Evolutionary conservation across 2,797 vertebrate species (phyloP), one percentile per base, ranked within the genome.

Genomic region (Linurgus olivaceus): DNA sequence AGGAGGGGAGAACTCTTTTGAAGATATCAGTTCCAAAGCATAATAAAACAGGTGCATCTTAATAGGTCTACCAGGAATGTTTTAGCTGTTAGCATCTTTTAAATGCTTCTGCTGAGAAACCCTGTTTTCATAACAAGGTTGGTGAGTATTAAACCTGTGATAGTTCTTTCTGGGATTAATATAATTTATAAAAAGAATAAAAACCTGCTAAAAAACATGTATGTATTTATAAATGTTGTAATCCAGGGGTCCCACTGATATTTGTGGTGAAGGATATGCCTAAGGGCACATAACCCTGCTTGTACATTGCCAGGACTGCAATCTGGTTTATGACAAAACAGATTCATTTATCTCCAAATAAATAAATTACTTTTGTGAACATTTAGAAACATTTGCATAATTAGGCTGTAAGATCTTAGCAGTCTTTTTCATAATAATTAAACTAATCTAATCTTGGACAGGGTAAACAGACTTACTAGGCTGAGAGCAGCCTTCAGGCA

Each of bases 391-490:
- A 99, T 99, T 99, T 99, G 98, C 99, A 99, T 99, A 99, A 99
- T 99, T 99, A 99, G 98, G 98, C 98, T 97, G 98, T 98, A 98
- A 98, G 98, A 99, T 99, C 98, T 99, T 98, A 98, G 98, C 98
- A 98, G 98, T 97, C 98, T 98, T 99, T 98, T 98, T 98, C 98
- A 98, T 98, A 99, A 99, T 99, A 99, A 99, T 99, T 99, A 99
- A 99, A 99, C 98, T 98, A 99, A 98, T 99, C 98, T 98, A 99
- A 99, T 99, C 99, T 99, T 98, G 98, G 98, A 98, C 98, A 99
- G 99, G 98, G 98, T 99, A 99, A 99, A 99, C 99, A 99, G 98
- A 99, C 98, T 99, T 99, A 98, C 98, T 98, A 97, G 98, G 98
- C 98, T 98, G 98, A 98, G 98, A 98, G 98, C 98, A 99, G 98